A percentile compares a stretch with the other conserved stretches of the same genome.
Conservation (phyloP, 2,113 vertebrate species). For the Cricetomys ansorgei region DNA sequence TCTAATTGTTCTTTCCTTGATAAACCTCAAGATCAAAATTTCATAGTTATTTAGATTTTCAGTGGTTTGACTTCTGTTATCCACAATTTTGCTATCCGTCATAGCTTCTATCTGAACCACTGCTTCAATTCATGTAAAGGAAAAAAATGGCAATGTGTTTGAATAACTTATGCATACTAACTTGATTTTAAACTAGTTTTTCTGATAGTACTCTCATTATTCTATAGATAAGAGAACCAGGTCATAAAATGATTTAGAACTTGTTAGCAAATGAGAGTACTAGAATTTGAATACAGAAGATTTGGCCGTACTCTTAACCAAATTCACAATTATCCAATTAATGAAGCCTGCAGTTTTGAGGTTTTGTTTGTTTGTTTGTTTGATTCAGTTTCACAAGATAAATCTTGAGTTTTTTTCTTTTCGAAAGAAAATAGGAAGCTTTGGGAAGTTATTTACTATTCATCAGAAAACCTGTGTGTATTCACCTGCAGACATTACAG, state of each 20-base stretch:
- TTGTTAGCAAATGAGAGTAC: background rate
- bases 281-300: background rate
- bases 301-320: background rate
- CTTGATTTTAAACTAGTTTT: conserved; percentile 2
- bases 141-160: background rate
- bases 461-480: background rate
- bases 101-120: background rate
- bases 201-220: background rate
- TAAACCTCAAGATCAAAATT: background rate
- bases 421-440: conserved; percentile 21
- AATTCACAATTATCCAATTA: background rate
- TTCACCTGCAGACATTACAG: background rate
- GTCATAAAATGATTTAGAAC: background rate
- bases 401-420: conserved; percentile 38
- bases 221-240: conserved; percentile 13
- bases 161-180: background rate
- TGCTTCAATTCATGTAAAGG: background rate
- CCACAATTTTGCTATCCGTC: background rate
- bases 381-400: background rate
- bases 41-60: background rate
- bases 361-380: background rate
- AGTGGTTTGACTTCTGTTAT: background rate
- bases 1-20: background rate
- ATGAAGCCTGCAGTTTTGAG: background rate
- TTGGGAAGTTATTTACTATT: conserved; percentile 9